These are phyloP conservation scores for Ricordea florida DNA, from an alignment of 92 coral and sea anemone species.

Conservation along the genomic window DNA sequence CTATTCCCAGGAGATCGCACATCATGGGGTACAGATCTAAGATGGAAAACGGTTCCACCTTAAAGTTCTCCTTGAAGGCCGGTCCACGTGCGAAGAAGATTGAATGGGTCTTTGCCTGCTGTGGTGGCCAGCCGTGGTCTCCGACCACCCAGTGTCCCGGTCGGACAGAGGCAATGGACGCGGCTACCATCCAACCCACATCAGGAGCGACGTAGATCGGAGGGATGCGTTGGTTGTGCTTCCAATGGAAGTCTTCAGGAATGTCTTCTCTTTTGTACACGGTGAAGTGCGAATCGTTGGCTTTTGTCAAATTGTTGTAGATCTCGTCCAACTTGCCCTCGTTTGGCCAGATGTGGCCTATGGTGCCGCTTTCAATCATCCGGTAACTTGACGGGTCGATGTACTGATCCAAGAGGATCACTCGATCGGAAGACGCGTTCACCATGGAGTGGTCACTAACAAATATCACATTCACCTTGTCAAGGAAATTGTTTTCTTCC, in stretches of 20 bases:
- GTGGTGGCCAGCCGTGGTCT: slow-evolving; percentile 64
- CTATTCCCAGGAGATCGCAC: slow-evolving; percentile 84
- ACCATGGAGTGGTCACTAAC: slow-evolving; percentile 92
- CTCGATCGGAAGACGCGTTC: slow-evolving; percentile 65
- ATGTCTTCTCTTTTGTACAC: slow-evolving; percentile 83
- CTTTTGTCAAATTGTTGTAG: slow-evolving; percentile 71
- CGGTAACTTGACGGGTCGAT: slow-evolving; percentile 54
- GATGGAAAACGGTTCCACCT: slow-evolving; percentile 65
- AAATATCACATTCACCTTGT: slow-evolving; percentile 76
- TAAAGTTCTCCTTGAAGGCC: slow-evolving; percentile 74
- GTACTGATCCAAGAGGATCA: slow-evolving; percentile 67
- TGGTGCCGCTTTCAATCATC: slow-evolving; percentile 42
- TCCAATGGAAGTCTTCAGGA: slow-evolving; percentile 77
- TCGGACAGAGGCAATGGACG: slow-evolving; percentile 20
- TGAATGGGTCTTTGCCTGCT: slow-evolving; percentile 45
- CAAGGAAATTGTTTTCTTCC: slow-evolving; percentile 52
- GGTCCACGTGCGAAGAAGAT: slow-evolving; percentile 93
- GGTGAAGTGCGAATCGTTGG: slow-evolving; percentile 50
- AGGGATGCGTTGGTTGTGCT: slow-evolving; percentile 90
- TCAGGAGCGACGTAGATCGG: slow-evolving; percentile 77
- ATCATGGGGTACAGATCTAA: slow-evolving; percentile 84
- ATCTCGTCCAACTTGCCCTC: slow-evolving; percentile 69
- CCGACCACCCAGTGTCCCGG: slow-evolving; percentile 34
- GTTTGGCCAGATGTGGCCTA: slow-evolving; percentile 80
- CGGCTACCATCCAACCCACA: slow-evolving; percentile 61